phyloP scores from a whole-genome alignment of 2,888 invertebrate species.

The Trilocha varians region DNA sequence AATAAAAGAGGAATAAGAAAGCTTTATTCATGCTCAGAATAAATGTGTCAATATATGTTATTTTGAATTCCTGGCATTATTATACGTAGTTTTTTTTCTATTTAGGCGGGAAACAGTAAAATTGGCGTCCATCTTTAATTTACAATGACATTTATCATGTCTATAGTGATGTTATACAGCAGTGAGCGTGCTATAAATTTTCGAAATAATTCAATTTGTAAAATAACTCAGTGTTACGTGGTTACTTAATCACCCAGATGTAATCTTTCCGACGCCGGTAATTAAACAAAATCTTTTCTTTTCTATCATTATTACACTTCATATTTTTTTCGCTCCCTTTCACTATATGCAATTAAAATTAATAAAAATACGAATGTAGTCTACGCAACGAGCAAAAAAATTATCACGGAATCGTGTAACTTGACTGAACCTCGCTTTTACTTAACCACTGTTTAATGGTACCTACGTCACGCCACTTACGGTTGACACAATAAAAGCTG shows the following conservation, averaged over 20 bases:
- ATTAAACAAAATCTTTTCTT: conserved; percentile 1
- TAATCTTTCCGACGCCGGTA: conserved; percentile 1
- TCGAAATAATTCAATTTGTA: conserved; percentile 8
- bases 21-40: too few relatives aligned
- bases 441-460: neutral
- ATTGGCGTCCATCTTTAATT: too few relatives aligned
- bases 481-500: neutral
- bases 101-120: too few relatives aligned
- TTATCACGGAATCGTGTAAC: conserved; percentile 12
- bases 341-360: conserved; percentile 41
- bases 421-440: neutral
- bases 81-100: too few relatives aligned
- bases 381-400: conserved; percentile 21
- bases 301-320: conserved; percentile 6
- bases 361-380: conserved; percentile 22
- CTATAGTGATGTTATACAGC: too few relatives aligned
- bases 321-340: conserved; percentile 37
- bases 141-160: too few relatives aligned
- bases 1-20: too few relatives aligned
- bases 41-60: too few relatives aligned
- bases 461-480: neutral
- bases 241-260: conserved; percentile 3
- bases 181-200: conserved; percentile 9
- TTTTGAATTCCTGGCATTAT: too few relatives aligned
- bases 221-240: neutral